Conservation (phyloP, 1,140 invertebrate species). For the Hypsibius dujardini region DNA sequence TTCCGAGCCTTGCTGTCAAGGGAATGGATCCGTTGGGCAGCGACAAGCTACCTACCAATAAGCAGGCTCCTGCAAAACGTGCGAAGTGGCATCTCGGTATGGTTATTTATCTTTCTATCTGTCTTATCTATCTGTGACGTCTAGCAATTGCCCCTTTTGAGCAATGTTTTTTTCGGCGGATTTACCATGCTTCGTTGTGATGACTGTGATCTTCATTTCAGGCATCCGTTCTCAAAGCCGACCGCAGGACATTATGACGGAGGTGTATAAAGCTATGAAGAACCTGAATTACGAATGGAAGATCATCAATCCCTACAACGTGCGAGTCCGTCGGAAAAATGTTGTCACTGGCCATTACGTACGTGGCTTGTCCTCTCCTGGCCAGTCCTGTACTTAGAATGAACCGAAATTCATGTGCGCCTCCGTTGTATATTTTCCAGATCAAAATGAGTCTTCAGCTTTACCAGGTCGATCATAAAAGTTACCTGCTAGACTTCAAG, state of each 20-base stretch:
- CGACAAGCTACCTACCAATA: neutral
- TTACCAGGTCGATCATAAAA: slow-evolving; percentile 96
- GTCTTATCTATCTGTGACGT: too few species aligned
- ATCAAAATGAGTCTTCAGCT: slow-evolving; percentile 93
- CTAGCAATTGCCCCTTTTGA: too few species aligned
- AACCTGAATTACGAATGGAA: slow-evolving; percentile 94
- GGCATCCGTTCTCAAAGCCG: slow-evolving; percentile 95
- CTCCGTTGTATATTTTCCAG: too few species aligned
- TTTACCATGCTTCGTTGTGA: neutral
- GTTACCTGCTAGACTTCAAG: slow-evolving; percentile 92
- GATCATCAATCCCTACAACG: slow-evolving; percentile 84
- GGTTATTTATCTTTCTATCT: slow-evolving; percentile 18
- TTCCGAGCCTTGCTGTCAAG: slow-evolving; percentile 44
- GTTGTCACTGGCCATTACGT: slow-evolving; percentile 56
- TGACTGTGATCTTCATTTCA: slow-evolving; percentile 24
- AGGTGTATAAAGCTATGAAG: slow-evolving; percentile 98
- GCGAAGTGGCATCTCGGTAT: slow-evolving; percentile 94
- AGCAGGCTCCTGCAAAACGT: slow-evolving; percentile 55
- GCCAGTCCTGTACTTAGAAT: too few species aligned
- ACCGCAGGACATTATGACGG: slow-evolving; percentile 98
- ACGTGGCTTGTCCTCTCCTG: too few species aligned
- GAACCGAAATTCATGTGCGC: too few species aligned
- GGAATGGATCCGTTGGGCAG: slow-evolving; percentile 17
- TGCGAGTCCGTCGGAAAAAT: slow-evolving; percentile 70
- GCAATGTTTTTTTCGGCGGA: too few species aligned